Conservation (phyloP, 2,888 invertebrate species). For the Drosophila paranaensis region DNA sequence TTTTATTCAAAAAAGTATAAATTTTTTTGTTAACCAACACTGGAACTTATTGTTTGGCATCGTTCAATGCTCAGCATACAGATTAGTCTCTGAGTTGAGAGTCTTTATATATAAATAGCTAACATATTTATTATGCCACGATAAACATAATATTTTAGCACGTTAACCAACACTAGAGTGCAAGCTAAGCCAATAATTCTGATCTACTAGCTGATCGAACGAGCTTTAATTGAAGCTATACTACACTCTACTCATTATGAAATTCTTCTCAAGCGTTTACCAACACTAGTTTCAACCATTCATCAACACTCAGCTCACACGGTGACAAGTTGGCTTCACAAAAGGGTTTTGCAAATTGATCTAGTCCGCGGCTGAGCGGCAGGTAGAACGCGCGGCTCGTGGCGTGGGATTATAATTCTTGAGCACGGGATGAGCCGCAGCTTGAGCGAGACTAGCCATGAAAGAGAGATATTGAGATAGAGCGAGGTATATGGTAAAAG, state of each 20-base stretch:
- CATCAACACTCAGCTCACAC: not conserved
- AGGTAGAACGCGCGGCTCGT: slow-evolving; percentile 33
- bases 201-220: not conserved
- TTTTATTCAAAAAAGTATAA: not conserved
- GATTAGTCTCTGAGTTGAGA: not conserved
- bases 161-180: not conserved
- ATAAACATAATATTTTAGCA: not conserved
- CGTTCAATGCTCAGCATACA: too few species aligned
- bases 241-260: not conserved
- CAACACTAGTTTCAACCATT: not conserved
- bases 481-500: slow-evolving; percentile 30
- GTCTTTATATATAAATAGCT: not conserved
- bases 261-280: not conserved
- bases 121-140: not conserved
- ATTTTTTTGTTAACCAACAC: not conserved
- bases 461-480: not conserved
- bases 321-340: slow-evolving; percentile 64
- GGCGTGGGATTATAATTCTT: slow-evolving; percentile 71
- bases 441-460: slow-evolving; percentile 23
- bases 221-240: not conserved
- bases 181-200: not conserved
- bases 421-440: slow-evolving; percentile 64
- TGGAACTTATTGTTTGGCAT: not conserved
- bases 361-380: slow-evolving; percentile 34
- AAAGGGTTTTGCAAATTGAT: slow-evolving; percentile 62